These are phyloP conservation scores for Trissolcus japonicus DNA, from an alignment of 2,888 invertebrate genomes.

Conservation along the genomic window DNA sequence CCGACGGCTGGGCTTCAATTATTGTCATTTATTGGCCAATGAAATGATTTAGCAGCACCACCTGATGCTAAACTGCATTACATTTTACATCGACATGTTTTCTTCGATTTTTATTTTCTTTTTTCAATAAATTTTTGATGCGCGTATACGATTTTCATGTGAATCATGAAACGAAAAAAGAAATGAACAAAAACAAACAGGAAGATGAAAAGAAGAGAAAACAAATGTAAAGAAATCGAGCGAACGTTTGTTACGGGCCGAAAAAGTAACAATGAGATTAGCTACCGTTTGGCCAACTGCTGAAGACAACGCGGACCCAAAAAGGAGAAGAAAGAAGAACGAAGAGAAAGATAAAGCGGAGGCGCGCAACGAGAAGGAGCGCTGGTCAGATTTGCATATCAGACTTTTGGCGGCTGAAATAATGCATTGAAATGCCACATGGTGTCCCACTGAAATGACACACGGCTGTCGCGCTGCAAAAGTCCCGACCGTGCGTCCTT, in stretches of 20 bases:
- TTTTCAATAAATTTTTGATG: neutral
- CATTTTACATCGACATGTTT: neutral
- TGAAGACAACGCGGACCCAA: conserved; percentile 39
- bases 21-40: conserved; percentile 46
- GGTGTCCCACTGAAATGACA: conserved; percentile 73
- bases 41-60: conserved; percentile 30
- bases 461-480: conserved; percentile 71
- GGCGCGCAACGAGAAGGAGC: conserved; percentile 51
- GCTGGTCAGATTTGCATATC: conserved; percentile 72
- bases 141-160: neutral
- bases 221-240: neutral
- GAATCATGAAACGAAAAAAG: neutral
- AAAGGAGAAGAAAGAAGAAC: conserved; percentile 33
- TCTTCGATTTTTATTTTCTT: too few relatives aligned
- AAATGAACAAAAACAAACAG: neutral
- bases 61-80: conserved; percentile 18
- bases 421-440: conserved; percentile 75
- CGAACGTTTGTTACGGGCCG: conserved; percentile 12
- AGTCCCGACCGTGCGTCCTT: conserved; percentile 52
- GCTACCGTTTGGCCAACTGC: conserved; percentile 45
- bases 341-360: conserved; percentile 48
- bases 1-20: conserved; percentile 25
- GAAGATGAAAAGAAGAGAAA: neutral
- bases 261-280: conserved; percentile 52
- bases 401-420: conserved; percentile 73